Base-by-base conservation (phyloP, 1,140 invertebrate species). In the Asobara japonica region DNA sequence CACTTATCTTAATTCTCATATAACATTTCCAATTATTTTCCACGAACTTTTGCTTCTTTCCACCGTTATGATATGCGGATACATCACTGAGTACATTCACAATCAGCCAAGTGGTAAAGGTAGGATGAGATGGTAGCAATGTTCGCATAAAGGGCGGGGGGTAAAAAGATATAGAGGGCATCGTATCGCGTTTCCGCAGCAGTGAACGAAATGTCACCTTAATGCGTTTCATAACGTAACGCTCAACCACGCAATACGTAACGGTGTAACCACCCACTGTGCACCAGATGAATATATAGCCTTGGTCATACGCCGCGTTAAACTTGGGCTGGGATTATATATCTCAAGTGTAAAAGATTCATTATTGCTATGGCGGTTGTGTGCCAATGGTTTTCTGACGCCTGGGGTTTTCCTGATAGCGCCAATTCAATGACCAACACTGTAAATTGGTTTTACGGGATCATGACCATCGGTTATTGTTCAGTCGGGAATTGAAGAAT, bases 121-220 rank as follows among this genome's bases (percentile, higher is more conserved):
- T 16, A 45, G n/a, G n/a, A 16, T 16, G 41, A 45, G 41, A 16
- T 45, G n/a, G n/a, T 16, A 16, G n/a, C n/a, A 45, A 16, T 11
- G 41, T 16, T 8, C 11, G 41, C n/a, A 45, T 45, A 71, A 31
- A 56, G 20, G 36, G 61, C n/a, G n/a, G n/a, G n/a, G n/a, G n/a
- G n/a, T n/a, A n/a, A 61, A 31, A 69, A 27, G 20, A 64, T 70
- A 45, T 45, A 45, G 41, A 16, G 41, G 41, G 41, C 41, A 72
- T 79, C 76, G 72, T 83, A 85, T 85, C 84, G 78, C 78, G 77
- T 85, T 85, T 85, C 84, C 83, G 76, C 82, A 83, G 82, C 75
- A 80, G 69, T 83, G 81, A 78, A 76, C 82, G 78, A 69, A 74
- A 75, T 65, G n/a, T 48, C 76, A 71, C 74, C 76, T 80, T 82